A percentile compares a stretch with the other conserved stretches of the same genome.
Conservation (phyloP, 2,113 vertebrate genomes). For the Pyrgilauda ruficollis region DNA sequence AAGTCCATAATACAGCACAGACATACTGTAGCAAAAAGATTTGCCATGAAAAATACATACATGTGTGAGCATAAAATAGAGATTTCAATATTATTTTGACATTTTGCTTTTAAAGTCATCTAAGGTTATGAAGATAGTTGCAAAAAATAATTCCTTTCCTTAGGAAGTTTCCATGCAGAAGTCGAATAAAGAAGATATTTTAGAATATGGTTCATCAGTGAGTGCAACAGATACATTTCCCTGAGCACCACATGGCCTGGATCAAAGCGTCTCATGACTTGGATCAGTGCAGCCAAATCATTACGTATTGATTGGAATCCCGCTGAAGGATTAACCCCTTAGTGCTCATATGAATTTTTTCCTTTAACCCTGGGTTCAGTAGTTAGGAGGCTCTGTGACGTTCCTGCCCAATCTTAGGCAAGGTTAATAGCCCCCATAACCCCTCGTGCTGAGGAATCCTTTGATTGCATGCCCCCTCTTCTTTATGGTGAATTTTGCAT, state of each 20-base stretch:
- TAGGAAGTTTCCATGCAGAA: constrained; percentile 56
- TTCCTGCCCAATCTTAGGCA: neutral
- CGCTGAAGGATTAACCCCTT: constrained; percentile 71
- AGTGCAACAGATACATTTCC: constrained; percentile 72
- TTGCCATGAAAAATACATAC: constrained; percentile 15
- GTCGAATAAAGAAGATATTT: constrained; percentile 75
- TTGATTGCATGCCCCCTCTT: neutral
- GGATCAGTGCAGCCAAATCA: constrained; percentile 82
- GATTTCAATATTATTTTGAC: constrained; percentile 43
- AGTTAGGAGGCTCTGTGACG: neutral
- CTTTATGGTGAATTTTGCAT: neutral
- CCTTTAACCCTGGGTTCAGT: neutral
- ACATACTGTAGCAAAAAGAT: neutral
- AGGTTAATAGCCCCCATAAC: constrained; percentile 3
- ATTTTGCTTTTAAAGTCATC: constrained; percentile 44
- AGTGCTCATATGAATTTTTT: neutral
- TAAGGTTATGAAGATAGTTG: constrained; percentile 64
- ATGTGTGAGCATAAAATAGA: constrained; percentile 11
- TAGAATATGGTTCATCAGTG: constrained; percentile 75
- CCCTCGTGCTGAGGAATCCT: neutral
- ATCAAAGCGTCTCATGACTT: constrained; percentile 82
- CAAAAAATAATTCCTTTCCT: constrained; percentile 66
- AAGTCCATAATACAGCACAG: constrained; percentile 37
- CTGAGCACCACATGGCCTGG: constrained; percentile 69
- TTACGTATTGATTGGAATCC: constrained; percentile 81